Conservation (phyloP, 2,797 vertebrate genomes). For the Falco cherrug region DNA sequence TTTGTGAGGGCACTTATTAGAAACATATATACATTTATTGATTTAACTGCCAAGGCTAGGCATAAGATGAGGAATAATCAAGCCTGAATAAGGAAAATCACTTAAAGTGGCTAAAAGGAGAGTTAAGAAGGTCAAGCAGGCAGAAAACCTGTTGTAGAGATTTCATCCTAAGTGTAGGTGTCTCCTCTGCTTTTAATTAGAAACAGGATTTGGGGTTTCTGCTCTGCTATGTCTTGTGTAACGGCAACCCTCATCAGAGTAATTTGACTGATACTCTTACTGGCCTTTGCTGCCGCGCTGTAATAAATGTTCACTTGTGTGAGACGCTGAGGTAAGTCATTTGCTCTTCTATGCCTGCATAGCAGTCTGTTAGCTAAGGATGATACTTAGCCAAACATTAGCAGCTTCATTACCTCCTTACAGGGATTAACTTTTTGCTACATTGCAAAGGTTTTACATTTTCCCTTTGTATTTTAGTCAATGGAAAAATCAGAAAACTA, state of each 20-base stretch:
- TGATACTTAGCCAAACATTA: not conserved
- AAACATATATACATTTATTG: not conserved
- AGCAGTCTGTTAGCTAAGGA: not conserved
- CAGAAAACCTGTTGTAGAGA: not conserved
- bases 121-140: not conserved
- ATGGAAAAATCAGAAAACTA: not conserved
- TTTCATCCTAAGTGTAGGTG: not conserved
- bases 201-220: not conserved
- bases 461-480: not conserved
- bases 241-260: not conserved
- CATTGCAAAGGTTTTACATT: not conserved
- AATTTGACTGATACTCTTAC: not conserved
- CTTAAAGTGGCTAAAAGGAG: not conserved
- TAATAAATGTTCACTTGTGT: not conserved
- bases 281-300: not conserved
- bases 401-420: not conserved
- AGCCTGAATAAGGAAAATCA: not conserved
- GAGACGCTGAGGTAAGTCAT: not conserved
- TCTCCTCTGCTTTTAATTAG: not conserved
- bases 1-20: not conserved
- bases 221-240: not conserved
- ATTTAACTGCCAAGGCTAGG: not conserved
- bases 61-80: not conserved
- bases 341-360: not conserved
- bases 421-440: not conserved